Evolutionary conservation across 2,888 invertebrate species (phyloP).

Genomic region (Muscina levida): DNA sequence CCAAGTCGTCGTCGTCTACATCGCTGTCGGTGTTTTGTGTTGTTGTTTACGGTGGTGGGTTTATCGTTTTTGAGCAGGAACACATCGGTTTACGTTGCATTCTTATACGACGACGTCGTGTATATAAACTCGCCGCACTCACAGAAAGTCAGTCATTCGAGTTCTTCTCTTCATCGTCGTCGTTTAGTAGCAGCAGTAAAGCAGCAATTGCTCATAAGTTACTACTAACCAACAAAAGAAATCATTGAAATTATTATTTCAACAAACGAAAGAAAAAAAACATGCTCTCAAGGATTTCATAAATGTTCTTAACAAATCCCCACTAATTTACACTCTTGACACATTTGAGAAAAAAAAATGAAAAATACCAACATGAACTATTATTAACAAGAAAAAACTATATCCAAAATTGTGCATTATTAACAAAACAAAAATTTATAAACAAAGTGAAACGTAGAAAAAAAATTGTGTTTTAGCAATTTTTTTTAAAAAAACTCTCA

Average conservation of each 20-base stretch:
- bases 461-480: conserved; percentile 75
- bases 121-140: conserved; percentile 58
- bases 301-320: conserved; percentile 37
- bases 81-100: conserved; percentile 30
- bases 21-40: conserved; percentile 32
- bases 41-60: conserved; percentile 47
- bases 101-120: conserved; percentile 55
- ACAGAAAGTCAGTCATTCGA: conserved; percentile 66
- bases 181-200: conserved; percentile 57
- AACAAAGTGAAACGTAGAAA: conserved; percentile 43
- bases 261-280: conserved; percentile 39
- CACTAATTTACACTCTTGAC: too few relatives aligned
- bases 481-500: conserved; percentile 64
- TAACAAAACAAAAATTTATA: conserved; percentile 13
- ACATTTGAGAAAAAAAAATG: conserved; percentile 21
- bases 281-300: conserved; percentile 38
- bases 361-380: conserved; percentile 57
- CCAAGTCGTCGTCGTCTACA: too few relatives aligned
- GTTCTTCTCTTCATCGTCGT: conserved; percentile 60
- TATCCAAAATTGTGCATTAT: conserved; percentile 61
- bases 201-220: conserved; percentile 55
- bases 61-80: conserved; percentile 45
- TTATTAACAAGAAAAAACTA: conserved; percentile 50
- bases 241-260: conserved; percentile 46
- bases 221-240: conserved; percentile 44